Evolutionary conservation across 2,797 vertebrate genomes (phyloP), one percentile per base, ranked within the genome.

Genomic region (Serranus cabrilla): DNA sequence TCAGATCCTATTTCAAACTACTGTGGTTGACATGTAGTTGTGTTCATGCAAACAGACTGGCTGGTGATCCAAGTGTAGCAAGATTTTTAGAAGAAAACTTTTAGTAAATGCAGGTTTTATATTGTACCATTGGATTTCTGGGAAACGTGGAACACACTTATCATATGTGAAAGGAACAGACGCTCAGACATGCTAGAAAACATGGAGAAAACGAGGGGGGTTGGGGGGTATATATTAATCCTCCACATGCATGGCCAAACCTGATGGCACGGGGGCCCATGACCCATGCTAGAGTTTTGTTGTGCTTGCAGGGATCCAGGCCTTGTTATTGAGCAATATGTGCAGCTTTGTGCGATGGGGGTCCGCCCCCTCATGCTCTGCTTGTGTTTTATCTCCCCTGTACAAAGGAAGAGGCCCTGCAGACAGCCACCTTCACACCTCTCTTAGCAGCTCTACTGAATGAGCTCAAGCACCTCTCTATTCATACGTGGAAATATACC

Each of bases 391-490:
- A 89, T 88, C 82, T 88, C 49, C 74, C 11, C 52, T 54, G 40
- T 39, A 91, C 83, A 90, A 90, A 91, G 77, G 76, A 54, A 71
- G 87, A 86, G 90, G 91, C 89, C 89, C 85, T 13, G 61, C 73
- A 55, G 81, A 87, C 80, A 82, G 76, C 52, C 88, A 89, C 91
- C 80, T 72, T 91, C 89, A 91, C 88, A 90, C 87, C 84, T 84
- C 86, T 83, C 75, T 76, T 34, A 40, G 83, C 80, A 42, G 81
- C 85, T 76, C 84, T 58, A 3, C 72, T 83, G 61, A 77, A 83
- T 78, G 74, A 76, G 67, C 76, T 87, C 83, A 71, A 88, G 88
- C 67, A 55, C 81, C 71, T 62, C 34, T 68, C 81, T 74, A 89
- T 89, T 89, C 82, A 81, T 37, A 74, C 27, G 11, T 56, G 76